phyloP scores from a whole-genome alignment of 2,797 vertebrate genomes.

The Myotis pilosus region DNA sequence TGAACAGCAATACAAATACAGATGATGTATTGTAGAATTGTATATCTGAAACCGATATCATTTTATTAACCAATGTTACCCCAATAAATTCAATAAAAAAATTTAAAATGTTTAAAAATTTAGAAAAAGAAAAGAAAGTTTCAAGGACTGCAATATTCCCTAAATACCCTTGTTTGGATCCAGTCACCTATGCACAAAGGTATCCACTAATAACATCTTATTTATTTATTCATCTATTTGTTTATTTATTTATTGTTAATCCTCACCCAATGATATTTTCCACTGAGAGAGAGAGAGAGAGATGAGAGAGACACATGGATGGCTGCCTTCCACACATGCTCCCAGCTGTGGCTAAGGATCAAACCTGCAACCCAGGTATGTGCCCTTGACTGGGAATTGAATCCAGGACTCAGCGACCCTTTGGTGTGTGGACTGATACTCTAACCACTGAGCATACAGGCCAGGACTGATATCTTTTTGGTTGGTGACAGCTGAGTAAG shows the following conservation, averaged over 20 bases:
- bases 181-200: background rate
- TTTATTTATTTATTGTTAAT: no score
- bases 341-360: no score
- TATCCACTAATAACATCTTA: background rate
- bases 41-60: background rate
- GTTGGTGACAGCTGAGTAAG: background rate
- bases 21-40: background rate
- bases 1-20: background rate
- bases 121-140: conserved; percentile 19
- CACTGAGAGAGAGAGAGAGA: no score
- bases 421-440: no score
- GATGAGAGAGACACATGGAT: no score
- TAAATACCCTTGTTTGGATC: conserved; percentile 10
- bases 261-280: no score
- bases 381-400: no score
- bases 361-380: no score
- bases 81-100: background rate
- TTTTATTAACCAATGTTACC: background rate
- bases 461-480: background rate
- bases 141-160: background rate
- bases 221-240: no score
- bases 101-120: background rate
- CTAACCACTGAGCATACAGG: no score
- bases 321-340: no score
- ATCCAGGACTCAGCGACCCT: no score